Percentiles rank a stretch among this genome's conserved stretches.
Conservation (phyloP, 1,140 invertebrate genomes). For the Matsumurasca onukii region DNA sequence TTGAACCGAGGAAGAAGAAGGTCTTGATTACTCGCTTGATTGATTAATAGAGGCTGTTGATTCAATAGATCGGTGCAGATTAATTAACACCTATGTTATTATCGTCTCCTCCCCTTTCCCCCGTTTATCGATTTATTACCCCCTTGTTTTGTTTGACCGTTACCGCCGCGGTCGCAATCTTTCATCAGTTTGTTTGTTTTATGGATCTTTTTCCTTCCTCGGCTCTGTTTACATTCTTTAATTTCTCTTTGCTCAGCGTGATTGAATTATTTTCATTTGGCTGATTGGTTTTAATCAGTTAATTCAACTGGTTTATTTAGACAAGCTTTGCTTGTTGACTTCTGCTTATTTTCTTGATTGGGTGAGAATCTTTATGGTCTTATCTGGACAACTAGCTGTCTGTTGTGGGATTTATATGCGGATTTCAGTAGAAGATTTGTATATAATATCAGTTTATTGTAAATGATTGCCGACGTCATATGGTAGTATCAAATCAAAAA, state of each 20-base stretch:
- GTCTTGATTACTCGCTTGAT: slow-evolving; percentile 7
- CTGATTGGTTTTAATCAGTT: slow-evolving; percentile 21
- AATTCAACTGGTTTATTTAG: too few relatives aligned
- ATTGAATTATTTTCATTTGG: slow-evolving; percentile 18
- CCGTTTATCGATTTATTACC: slow-evolving; percentile 19
- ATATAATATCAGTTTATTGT: too few relatives aligned
- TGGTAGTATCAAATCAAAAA: too few relatives aligned
- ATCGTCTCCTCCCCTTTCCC: slow-evolving; percentile 1
- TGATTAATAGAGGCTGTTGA: slow-evolving; percentile 23
- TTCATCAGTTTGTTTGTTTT: background rate
- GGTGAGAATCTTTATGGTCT: too few relatives aligned
- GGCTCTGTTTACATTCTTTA: slow-evolving; percentile 9
- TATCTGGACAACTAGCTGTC: too few relatives aligned
- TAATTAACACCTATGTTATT: slow-evolving; percentile 23
- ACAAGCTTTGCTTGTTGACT: too few relatives aligned
- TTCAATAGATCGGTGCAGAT: slow-evolving; percentile 4
- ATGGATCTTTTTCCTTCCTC: slow-evolving; percentile 2
- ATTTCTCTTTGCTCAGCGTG: slow-evolving; percentile 19
- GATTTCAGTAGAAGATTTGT: too few relatives aligned
- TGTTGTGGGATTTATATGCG: too few relatives aligned
- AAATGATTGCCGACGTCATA: too few relatives aligned
- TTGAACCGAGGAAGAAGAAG: slow-evolving; percentile 4
- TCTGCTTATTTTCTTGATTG: too few relatives aligned
- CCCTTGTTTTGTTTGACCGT: too few relatives aligned
- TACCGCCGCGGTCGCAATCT: background rate